Evolutionary conservation across 2,888 invertebrate species (phyloP).

Genomic region (Pelosia muscerda): DNA sequence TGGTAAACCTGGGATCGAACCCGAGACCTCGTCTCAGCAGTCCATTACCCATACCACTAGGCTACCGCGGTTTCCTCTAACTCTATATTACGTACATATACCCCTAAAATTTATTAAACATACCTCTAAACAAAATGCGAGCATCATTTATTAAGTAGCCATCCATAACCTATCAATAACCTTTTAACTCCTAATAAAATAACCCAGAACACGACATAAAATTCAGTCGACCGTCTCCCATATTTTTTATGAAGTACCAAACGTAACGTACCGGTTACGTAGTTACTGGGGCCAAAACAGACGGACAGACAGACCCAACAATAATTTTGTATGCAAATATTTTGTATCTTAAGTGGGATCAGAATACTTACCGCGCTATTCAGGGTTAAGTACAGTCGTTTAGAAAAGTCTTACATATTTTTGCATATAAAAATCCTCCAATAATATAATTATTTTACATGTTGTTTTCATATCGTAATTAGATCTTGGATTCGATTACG

Average conservation of each 20-base stretch:
- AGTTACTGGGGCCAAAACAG: conserved; percentile 48
- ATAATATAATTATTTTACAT: no score
- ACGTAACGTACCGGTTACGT: conserved; percentile 55
- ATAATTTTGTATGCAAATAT: conserved; percentile 81
- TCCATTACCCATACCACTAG: no score
- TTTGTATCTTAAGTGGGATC: conserved; percentile 82
- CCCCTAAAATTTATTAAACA: conserved; percentile 13
- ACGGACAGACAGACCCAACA: conserved; percentile 60
- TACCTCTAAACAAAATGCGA: no score
- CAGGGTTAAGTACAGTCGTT: conserved; percentile 57
- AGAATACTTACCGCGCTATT: conserved; percentile 62
- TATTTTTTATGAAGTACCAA: conserved; percentile 56
- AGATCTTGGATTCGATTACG: no score
- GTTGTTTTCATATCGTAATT: no score
- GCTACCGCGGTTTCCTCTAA: no score
- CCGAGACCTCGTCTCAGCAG: no score
- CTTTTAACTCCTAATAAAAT: conserved; percentile 44
- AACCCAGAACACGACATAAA: conserved; percentile 51
- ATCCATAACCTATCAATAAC: conserved; percentile 40
- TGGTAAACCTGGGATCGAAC: no score
- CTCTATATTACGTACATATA: background rate
- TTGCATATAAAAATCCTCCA: background rate
- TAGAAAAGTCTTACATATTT: conserved; percentile 52
- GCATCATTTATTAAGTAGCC: conserved; percentile 25
- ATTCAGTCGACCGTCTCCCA: conserved; percentile 67